Conservation (phyloP, 2,888 invertebrate genomes). For the Entomobrya proxima region DNA sequence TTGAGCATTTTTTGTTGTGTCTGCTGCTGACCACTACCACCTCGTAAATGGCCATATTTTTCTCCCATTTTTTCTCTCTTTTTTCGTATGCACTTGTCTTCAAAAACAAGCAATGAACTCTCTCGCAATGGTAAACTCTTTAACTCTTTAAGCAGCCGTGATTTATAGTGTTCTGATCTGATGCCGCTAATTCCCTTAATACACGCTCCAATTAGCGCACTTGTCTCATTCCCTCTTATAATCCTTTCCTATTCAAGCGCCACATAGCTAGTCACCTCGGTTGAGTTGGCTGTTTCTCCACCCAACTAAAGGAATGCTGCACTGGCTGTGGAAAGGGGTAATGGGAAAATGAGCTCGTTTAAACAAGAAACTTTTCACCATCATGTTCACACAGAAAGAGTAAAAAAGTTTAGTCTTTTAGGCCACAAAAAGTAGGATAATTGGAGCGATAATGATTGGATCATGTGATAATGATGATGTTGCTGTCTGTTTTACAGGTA, state of each 20-base stretch:
- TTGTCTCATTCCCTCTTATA: slow-evolving; percentile 8
- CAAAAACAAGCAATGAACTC: slow-evolving; percentile 24
- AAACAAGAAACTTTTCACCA: slow-evolving; percentile 30
- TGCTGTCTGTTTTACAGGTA: slow-evolving; percentile 52
- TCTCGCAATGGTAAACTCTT: not conserved
- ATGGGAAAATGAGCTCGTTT: slow-evolving; percentile 44
- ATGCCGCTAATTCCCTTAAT: slow-evolving; percentile 57
- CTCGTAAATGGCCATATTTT: not conserved
- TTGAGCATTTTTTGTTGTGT: slow-evolving; percentile 7
- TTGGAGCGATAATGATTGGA: not conserved
- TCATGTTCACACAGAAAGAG: not conserved
- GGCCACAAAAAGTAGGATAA: slow-evolving; percentile 20
- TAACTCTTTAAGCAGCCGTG: slow-evolving; percentile 5
- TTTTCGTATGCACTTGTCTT: slow-evolving; percentile 18
- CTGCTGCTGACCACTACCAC: slow-evolving; percentile 17
- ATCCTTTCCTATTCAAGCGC: slow-evolving; percentile 41
- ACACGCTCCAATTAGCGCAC: slow-evolving; percentile 55
- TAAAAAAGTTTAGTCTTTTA: slow-evolving; percentile 9
- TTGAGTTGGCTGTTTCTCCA: slow-evolving; percentile 1
- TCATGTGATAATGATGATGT: slow-evolving; percentile 16
- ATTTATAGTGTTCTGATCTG: slow-evolving; percentile 56
- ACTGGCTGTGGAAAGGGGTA: not conserved
- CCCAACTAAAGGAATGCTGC: not conserved
- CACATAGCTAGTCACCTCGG: not conserved
- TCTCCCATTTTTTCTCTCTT: not conserved